Evolutionary conservation across 2,888 invertebrate genomes (phyloP), one percentile per base, ranked within the genome.

Genomic region (Spatulosminthurus flaviceps): DNA sequence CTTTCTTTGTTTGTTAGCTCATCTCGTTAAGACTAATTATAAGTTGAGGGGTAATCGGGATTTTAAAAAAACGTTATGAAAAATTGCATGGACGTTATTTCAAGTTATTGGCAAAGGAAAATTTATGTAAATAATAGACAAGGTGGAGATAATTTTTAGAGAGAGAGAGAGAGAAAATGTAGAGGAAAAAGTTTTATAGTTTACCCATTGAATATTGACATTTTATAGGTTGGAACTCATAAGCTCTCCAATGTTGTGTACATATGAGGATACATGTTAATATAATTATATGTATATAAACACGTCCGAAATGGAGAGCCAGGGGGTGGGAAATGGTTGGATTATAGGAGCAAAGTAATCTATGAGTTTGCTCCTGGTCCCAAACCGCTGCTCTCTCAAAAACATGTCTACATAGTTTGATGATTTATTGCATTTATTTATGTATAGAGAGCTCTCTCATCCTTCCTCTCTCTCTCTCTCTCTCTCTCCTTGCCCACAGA

Each of bases 391-490:
- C 24, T 64, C 64, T 64, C 64, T 22, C 19, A 64, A n/a, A 24
- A 64, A 64, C 11, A 16, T 9, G 64, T 22, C 24, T 26, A 22
- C 11, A 34, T n/a, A 72, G 41, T 22, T 5, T 22, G 26, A 72
- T 78, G 78, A 78, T 78, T 78, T 78, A 78, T 78, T 78, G 78
- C 72, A 64, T 72, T 72, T 78, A 72, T 78, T 78, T 72, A 78
- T 78, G 78, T 71, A 61, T 9, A 75, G n/a, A n/a, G n/a, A n/a
- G n/a, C n/a, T n/a, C n/a, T n/a, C n/a, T n/a, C n/a, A n/a, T n/a
- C n/a, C n/a, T n/a, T n/a, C n/a, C n/a, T n/a, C n/a, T n/a, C n/a
- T n/a, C n/a, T n/a, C n/a, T n/a, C n/a, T n/a, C n/a, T n/a, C n/a
- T n/a, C n/a, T 22, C 43, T 74, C 28, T 67, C 41, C 66, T 0